Conservation (phyloP, 2,113 vertebrate genomes). For the Lates calcarifer region DNA sequence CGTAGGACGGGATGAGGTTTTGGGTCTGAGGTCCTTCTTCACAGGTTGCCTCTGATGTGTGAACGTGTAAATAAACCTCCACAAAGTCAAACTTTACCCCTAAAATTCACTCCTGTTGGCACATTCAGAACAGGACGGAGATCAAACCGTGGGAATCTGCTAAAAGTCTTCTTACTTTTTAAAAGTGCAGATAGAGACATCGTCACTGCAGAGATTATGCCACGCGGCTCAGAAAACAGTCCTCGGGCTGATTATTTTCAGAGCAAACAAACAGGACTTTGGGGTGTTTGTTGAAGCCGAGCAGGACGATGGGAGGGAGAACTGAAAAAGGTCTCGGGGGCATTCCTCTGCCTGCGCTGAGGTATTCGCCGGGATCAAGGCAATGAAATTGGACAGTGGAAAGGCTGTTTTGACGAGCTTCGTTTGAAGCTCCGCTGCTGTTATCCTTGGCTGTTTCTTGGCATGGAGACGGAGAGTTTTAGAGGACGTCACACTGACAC, state of each 20-base stretch:
- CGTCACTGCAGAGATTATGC: conserved; percentile 31
- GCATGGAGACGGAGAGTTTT: conserved; percentile 19
- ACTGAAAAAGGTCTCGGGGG: conserved; percentile 17
- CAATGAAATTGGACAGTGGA: conserved; percentile 64
- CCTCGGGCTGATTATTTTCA: conserved; percentile 69
- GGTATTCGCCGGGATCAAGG: conserved; percentile 71
- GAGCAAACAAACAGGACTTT: conserved; percentile 75
- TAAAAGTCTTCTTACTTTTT: conserved; percentile 16
- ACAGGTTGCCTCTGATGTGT: conserved; percentile 16
- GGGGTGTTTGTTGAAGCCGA: conserved; percentile 63
- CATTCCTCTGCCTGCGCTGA: conserved; percentile 56
- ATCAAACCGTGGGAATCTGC: neutral
- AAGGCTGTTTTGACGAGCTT: conserved; percentile 76
- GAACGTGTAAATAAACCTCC: neutral
- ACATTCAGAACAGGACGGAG: neutral
- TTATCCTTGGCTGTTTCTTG: conserved; percentile 60
- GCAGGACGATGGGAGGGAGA: conserved; percentile 24
- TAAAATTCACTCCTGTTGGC: neutral
- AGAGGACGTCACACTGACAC: conserved; percentile 23
- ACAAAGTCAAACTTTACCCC: neutral
- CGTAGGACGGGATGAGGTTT: neutral
- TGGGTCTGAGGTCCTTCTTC: neutral
- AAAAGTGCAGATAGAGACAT: conserved; percentile 28
- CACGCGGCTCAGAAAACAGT: conserved; percentile 59
- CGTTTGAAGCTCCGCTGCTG: conserved; percentile 69